These are phyloP conservation scores for Leptinotarsa peninsularis DNA, from an alignment of 2,888 invertebrate species.

Conservation along the genomic window DNA sequence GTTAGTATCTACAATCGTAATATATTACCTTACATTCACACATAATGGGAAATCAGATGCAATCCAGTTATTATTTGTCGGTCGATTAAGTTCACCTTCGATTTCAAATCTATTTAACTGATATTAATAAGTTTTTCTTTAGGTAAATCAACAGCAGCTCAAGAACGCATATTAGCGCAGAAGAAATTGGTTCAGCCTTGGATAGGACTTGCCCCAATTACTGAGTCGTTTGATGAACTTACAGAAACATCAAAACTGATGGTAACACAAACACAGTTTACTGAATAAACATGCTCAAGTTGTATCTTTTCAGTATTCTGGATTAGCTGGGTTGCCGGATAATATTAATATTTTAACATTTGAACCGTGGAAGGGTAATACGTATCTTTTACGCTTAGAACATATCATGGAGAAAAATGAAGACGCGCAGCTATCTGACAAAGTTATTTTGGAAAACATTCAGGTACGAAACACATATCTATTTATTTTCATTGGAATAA, in stretches of 20 bases:
- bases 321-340: slow-evolving; percentile 69
- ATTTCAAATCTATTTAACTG: neutral
- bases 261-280: slow-evolving; percentile 28
- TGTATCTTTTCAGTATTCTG: slow-evolving; percentile 65
- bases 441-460: slow-evolving; percentile 27
- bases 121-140: slow-evolving; percentile 5
- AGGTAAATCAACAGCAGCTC: slow-evolving; percentile 56
- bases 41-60: too few species aligned
- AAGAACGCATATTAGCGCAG: slow-evolving; percentile 67
- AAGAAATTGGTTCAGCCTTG: slow-evolving; percentile 72
- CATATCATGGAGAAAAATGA: slow-evolving; percentile 65
- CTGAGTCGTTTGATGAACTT: slow-evolving; percentile 32
- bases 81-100: too few species aligned
- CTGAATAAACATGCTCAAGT: neutral
- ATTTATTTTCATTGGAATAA: too few species aligned
- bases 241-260: slow-evolving; percentile 31
- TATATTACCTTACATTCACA: too few species aligned
- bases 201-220: slow-evolving; percentile 50
- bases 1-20: too few species aligned
- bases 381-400: slow-evolving; percentile 71
- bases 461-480: slow-evolving; percentile 15
- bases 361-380: slow-evolving; percentile 76
- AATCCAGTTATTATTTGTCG: too few species aligned
- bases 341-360: slow-evolving; percentile 82
- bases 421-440: slow-evolving; percentile 24